Evolutionary conservation across 2,888 invertebrate genomes (phyloP), one percentile per base, ranked within the genome.

Genomic region (Pyrrhia umbra): DNA sequence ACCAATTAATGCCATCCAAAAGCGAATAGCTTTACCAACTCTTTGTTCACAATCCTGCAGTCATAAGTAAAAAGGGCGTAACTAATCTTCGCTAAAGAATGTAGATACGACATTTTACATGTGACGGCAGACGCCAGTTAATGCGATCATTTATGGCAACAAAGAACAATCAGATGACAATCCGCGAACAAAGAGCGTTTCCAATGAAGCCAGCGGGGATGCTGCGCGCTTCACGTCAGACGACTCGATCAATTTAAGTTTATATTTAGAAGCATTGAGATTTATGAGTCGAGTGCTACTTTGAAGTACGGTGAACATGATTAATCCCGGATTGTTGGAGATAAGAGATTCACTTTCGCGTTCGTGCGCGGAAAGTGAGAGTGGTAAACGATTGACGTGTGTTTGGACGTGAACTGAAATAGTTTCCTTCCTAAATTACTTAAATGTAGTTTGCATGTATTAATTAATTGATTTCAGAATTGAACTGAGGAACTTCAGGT

Each of bases 211-310:
- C 42, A 39, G 42, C 34, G 43, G 55, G 50, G 72, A 58, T 55
- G 56, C 40, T 64, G 64, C 49, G 45, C 50, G 23, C 15, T 57
- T 54, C 54, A 60, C 51, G 59, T 62, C 54, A 67, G 50, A 77
- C 55, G 37, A 46, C 58, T 56, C 51, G 56, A 64, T 62, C 64
- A 64, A 74, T 68, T 65, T 43, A 37, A 39, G 30, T 63, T 62
- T 80, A 79, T 60, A 75, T 77, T 77, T 77, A 80, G 78, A 67
- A 45, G n/a, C 71, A 49, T 70, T 55, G 13, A 61, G 60, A 73
- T 75, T 75, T 78, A 73, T 67, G 69, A 55, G 27, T 58, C 56
- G 57, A 68, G 63, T 63, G 75, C 60, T 68, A 69, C 62, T 72
- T 79, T 66, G 64, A 74, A 58, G 71, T 74, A 47, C 58, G 57